Percentiles rank a stretch among this genome's conserved stretches.
Evolutionary conservation across 2,113 vertebrate genomes (phyloP).

Genomic region (Muntiacus reevesi): DNA sequence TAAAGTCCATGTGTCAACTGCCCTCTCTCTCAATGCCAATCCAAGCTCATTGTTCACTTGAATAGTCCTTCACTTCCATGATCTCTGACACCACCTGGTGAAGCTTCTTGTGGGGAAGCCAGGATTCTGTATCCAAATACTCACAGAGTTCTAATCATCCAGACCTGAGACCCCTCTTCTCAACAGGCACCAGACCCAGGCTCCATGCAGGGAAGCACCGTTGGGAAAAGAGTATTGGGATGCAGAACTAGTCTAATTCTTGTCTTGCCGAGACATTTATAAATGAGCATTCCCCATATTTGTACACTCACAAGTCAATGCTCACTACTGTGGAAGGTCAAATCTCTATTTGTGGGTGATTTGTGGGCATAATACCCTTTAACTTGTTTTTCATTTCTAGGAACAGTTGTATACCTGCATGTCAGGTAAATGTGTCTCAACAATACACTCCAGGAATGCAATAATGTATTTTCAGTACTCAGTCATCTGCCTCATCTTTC

Average conservation of each 20-base stretch:
- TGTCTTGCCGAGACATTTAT: neutral
- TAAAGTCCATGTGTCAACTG: accelerated
- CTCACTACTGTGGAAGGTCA: neutral
- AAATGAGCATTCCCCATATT: accelerated
- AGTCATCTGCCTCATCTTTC: neutral
- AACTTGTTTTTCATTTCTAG: neutral
- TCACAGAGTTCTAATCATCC: accelerated
- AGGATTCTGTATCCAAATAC: neutral
- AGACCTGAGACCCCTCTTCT: neutral
- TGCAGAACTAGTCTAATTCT: neutral
- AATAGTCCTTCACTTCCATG: neutral
- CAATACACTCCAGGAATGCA: neutral
- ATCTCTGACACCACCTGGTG: neutral
- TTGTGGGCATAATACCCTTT: neutral
- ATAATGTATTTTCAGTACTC: neutral
- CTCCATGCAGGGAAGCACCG: accelerated
- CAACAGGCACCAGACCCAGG: accelerated
- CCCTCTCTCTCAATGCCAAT: no score
- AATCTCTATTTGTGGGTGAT: accelerated
- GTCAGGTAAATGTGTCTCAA: neutral
- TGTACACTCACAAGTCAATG: neutral
- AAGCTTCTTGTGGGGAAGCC: neutral
- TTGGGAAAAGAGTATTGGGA: neutral
- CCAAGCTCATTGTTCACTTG: accelerated
- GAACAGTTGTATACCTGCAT: neutral